Base-by-base conservation (phyloP, 2,888 invertebrate species). In the Polydrusus tereticollis region DNA sequence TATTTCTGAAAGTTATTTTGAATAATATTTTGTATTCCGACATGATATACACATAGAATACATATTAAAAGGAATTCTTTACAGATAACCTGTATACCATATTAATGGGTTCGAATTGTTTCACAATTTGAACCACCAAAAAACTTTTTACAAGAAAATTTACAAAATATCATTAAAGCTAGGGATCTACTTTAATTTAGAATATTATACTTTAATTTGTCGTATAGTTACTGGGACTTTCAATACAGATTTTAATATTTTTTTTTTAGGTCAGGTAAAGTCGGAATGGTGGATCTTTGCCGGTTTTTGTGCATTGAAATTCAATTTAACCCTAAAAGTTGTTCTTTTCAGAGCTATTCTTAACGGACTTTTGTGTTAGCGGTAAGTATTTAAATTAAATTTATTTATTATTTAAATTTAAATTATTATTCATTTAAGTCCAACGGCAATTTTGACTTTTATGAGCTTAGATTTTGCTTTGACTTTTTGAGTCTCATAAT, bases 71-170 rank as follows among this genome's bases (percentile, higher is more conserved):
- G 10, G 2, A 14, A 29, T 1, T 63, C n/a, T 26, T 33, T 63
- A 63, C 33, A 33, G 36, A 63, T 63, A 63, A 63, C 63, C 63
- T 63, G 63, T 47, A 63, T 63, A 63, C 63, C 63, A 63, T 50
- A 3, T 63, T 63, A 10, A 20, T 10, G 63, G 63, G 47, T 63
- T 63, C 16, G 63, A 63, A 1, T 47, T 20, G 14, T 18, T 52
- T 29, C 1, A 29, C 26, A 45, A 33, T 63, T 50, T 50, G 6
- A 63, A 47, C 63, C 47, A n/a, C 20, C 63, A 47, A 33, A 60
- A 47, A 63, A 63, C 36, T 63, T 63, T 62, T 50, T 63, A 63
- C 63, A 63, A 33, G 47, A 47, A 63, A 63, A 29, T 63, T 63
- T 63, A 63, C 63, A 47, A 63, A 60, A 63, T 50, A 33, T 18